Evolutionary conservation across 2,888 invertebrate genomes (phyloP), one percentile per base, ranked within the genome.

Genomic region (Sarcophaga caerulescens): DNA sequence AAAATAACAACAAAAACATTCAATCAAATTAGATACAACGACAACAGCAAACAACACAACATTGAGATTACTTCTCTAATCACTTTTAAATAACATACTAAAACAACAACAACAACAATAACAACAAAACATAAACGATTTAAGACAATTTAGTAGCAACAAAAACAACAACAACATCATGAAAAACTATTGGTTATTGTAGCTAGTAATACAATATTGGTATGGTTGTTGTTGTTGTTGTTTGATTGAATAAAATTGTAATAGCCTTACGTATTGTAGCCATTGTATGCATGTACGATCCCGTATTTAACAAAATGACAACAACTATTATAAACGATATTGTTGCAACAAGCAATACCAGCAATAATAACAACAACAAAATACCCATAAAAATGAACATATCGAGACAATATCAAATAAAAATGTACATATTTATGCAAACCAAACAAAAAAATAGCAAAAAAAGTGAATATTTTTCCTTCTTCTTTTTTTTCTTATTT

Each of bases 341-440:
- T 84, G 74, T 78, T 74, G 74, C 59, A 73, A 70, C 59, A 60
- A 82, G 47, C 47, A 65, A 6, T 19, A 76, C 25, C 44, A 21
- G 10, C 21, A 35, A 35, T 35, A 35, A 8, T 10, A 35, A 10
- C 35, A 35, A 35, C 8, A 35, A 35, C 2, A 35, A 35, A 35
- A 8, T 35, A 35, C 8, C 35, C 35, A 35, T 35, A 35, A 35
- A 35, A 35, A 35, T 35, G 12, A 65, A 75, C 59, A 62, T 76
- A 78, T 62, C 68, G 19, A 77, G 74, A 83, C 84, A 86, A 78
- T 77, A 84, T 84, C 84, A 77, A 86, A 86, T 86, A 86, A 78
- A 86, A 81, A 84, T 84, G 84, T 78, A 57, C 57, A 57, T 57
- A 74, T 86, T 86, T 86, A 78, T 83, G 80, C 74, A 77, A n/a